Evolutionary conservation across 2,797 vertebrate species (phyloP).

Genomic region (Gymnothorax reevesii): DNA sequence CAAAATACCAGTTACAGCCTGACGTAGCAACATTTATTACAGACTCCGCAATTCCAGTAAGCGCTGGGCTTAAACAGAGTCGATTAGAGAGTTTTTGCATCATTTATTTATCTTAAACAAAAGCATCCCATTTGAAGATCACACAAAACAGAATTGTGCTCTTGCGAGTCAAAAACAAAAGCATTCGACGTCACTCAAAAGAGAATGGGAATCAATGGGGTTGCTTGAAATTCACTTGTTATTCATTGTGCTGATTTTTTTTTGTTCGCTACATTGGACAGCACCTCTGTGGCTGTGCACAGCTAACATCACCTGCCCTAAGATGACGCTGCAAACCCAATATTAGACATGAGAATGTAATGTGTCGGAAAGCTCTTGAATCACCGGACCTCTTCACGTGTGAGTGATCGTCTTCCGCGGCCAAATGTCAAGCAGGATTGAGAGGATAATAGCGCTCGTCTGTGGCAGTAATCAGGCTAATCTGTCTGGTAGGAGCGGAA

Average conservation of each 20-base stretch:
- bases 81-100: constrained; percentile 68
- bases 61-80: constrained; percentile 69
- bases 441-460: constrained; percentile 78
- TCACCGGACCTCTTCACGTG: constrained; percentile 70
- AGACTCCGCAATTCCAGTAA: constrained; percentile 65
- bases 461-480: constrained; percentile 70
- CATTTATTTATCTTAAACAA: constrained; percentile 49
- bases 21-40: constrained; percentile 31
- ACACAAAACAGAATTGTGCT: constrained; percentile 72
- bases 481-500: constrained; percentile 62
- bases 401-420: constrained; percentile 71
- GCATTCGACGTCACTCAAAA: constrained; percentile 21
- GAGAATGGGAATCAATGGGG: constrained; percentile 7
- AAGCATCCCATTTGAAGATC: constrained; percentile 76
- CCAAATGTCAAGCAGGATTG: constrained; percentile 71
- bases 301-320: not conserved
- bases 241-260: not conserved
- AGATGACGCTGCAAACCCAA: constrained; percentile 20
- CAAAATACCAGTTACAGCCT: constrained; percentile 35
- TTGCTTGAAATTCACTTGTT: not conserved
- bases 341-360: constrained; percentile 17
- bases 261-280: not conserved
- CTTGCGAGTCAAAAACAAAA: constrained; percentile 58
- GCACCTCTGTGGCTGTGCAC: not conserved
- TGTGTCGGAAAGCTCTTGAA: constrained; percentile 46